Conservation (phyloP, 2,888 invertebrate species). For the Malthinus seriepunctatus region DNA sequence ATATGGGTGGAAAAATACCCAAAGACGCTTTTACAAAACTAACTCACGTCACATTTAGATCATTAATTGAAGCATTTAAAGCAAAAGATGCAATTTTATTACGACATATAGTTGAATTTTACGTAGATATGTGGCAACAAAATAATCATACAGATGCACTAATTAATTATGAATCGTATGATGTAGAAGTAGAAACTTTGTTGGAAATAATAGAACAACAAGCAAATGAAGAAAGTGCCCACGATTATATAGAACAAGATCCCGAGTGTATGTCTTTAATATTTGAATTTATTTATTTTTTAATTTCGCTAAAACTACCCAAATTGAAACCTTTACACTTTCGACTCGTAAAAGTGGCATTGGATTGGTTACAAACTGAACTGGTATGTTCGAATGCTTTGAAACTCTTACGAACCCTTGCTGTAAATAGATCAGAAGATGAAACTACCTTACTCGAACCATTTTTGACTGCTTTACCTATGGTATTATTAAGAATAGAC, state of each 20-base stretch:
- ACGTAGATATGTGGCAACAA: constrained; percentile 56
- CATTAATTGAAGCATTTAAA: constrained; percentile 55
- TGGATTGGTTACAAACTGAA: constrained; percentile 57
- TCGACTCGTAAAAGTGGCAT: constrained; percentile 52
- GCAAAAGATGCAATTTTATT: constrained; percentile 55
- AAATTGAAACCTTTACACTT: constrained; percentile 52
- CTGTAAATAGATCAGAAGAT: constrained; percentile 44
- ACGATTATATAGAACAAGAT: constrained; percentile 39
- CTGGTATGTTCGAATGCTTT: constrained; percentile 55
- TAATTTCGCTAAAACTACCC: constrained; percentile 54
- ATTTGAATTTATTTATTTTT: constrained; percentile 57
- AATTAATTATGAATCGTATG: constrained; percentile 43
- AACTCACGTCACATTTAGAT: constrained; percentile 56
- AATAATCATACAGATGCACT: constrained; percentile 36
- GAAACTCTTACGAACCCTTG: constrained; percentile 52
- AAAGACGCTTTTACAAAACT: constrained; percentile 56
- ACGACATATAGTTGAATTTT: constrained; percentile 60
- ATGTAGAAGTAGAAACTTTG: constrained; percentile 50
- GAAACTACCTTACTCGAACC: constrained; percentile 43
- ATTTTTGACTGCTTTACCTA: constrained; percentile 49
- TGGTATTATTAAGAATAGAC: constrained; percentile 52
- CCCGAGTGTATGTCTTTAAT: constrained; percentile 57
- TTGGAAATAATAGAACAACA: constrained; percentile 46
- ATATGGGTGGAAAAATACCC: constrained; percentile 56
- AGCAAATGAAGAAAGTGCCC: constrained; percentile 36